These are phyloP conservation scores for Ostrea denselamellosa DNA, from an alignment of 1,140 invertebrate species.

Conservation along the genomic window DNA sequence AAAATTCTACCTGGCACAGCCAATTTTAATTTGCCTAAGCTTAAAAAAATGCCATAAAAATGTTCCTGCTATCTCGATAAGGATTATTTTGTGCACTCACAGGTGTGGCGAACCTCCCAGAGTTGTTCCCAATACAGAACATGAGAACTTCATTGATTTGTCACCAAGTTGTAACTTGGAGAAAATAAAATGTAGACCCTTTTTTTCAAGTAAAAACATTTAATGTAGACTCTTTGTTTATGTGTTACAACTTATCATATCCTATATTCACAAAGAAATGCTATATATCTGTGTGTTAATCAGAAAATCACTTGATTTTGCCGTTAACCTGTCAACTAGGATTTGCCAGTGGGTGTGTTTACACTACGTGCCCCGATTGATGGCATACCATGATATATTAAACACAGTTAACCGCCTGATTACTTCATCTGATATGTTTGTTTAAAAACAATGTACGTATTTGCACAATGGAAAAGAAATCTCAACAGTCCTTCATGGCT, in stretches of 20 bases:
- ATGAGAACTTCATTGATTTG: slow-evolving; percentile 3
- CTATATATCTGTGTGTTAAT: slow-evolving; percentile 5
- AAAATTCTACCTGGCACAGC: slow-evolving; percentile 20
- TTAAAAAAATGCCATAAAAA: slow-evolving; percentile 19
- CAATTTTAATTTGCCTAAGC: slow-evolving; percentile 1
- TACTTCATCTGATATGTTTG: slow-evolving; percentile 35
- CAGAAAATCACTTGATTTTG: slow-evolving; percentile 28
- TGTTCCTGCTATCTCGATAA: slow-evolving; percentile 11
- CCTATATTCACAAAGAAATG: slow-evolving; percentile 14
- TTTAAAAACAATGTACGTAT: slow-evolving; percentile 29
- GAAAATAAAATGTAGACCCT: background rate
- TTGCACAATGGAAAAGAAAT: slow-evolving; percentile 33
- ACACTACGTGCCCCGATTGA: background rate
- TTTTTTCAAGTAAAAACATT: slow-evolving; percentile 3
- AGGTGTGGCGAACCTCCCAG: background rate
- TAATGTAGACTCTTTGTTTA: background rate
- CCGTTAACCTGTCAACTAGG: slow-evolving; percentile 10
- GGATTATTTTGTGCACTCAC: slow-evolving; percentile 25
- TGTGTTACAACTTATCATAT: slow-evolving; percentile 16
- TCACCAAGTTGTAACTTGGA: background rate
- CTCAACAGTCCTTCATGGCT: background rate
- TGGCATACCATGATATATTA: slow-evolving; percentile 11
- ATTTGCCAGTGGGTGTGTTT: background rate
- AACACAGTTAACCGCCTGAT: slow-evolving; percentile 28
- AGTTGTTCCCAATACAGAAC: background rate